Conservation (phyloP, 2,113 vertebrate species). For the Thamnaconus septentrionalis region DNA sequence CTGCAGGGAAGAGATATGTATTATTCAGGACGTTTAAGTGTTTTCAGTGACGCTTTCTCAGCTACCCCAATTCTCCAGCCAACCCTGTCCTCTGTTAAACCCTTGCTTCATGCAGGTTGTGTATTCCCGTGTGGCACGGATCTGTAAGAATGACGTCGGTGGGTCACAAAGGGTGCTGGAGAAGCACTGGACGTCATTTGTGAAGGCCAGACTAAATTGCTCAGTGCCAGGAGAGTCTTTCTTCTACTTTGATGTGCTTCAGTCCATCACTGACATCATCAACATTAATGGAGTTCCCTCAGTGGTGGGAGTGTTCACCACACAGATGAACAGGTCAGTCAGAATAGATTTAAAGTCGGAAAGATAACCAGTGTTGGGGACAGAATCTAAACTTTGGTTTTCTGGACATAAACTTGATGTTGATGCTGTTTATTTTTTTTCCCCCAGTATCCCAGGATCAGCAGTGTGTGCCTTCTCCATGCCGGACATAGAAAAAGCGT, state of each 20-base stretch:
- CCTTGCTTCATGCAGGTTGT: conserved; percentile 79
- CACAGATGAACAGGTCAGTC: conserved; percentile 96
- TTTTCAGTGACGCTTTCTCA: conserved; percentile 56
- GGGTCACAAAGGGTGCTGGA: conserved; percentile 97
- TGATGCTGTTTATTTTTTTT: neutral
- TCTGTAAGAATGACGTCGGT: conserved; percentile 97
- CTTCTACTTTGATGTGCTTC: conserved; percentile 98
- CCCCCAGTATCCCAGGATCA: conserved; percentile 91
- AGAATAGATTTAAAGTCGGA: neutral
- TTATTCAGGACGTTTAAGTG: conserved; percentile 67
- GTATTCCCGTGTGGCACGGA: conserved; percentile 95
- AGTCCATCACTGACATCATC: conserved; percentile 95
- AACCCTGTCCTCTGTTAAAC: conserved; percentile 21
- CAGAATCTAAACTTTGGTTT: no score
- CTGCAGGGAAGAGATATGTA: conserved; percentile 57
- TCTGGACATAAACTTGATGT: neutral
- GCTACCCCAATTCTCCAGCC: conserved; percentile 24
- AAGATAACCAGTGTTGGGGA: neutral
- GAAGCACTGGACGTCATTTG: conserved; percentile 98
- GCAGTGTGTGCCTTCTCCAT: conserved; percentile 97
- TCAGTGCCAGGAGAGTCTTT: conserved; percentile 96
- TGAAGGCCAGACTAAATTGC: conserved; percentile 96
- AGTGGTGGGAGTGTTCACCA: conserved; percentile 94
- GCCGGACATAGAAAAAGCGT: conserved; percentile 94
- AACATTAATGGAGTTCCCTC: conserved; percentile 88